These are phyloP conservation scores for Parascotia fuliginaria DNA, from an alignment of 2,888 invertebrate genomes.

Conservation along the genomic window DNA sequence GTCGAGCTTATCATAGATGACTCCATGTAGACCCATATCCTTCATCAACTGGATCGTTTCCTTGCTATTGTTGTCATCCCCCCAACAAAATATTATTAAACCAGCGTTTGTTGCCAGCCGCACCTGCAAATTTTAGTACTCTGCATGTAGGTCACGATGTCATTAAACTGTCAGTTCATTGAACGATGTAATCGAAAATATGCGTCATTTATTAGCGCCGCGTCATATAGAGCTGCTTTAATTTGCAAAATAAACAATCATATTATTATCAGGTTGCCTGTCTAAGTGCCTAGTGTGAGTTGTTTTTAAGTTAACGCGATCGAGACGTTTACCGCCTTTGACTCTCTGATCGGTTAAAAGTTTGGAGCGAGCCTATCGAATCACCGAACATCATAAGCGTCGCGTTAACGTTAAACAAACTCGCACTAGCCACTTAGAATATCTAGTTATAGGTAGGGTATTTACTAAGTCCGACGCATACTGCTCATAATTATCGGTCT, in stretches of 20 bases:
- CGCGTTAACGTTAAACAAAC: too few relatives aligned
- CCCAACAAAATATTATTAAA: constrained; percentile 98
- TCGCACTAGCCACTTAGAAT: too few relatives aligned
- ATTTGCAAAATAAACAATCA: background rate
- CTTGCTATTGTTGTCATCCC: constrained; percentile 96
- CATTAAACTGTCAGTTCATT: constrained; percentile 2
- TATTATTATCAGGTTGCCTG: too few relatives aligned
- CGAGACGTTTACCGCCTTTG: too few relatives aligned
- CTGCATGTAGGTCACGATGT: constrained; percentile 1
- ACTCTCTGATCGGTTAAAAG: too few relatives aligned
- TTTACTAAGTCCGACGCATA: too few relatives aligned
- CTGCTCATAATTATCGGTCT: too few relatives aligned
- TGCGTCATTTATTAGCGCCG: background rate
- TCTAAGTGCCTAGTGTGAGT: too few relatives aligned
- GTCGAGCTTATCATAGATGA: constrained; percentile 98
- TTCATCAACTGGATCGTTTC: constrained; percentile 94
- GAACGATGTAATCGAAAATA: background rate
- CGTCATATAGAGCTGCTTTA: background rate
- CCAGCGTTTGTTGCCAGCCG: constrained; percentile 92
- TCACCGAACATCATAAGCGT: too few relatives aligned
- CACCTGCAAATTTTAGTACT: constrained; percentile 78
- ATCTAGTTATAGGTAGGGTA: too few relatives aligned
- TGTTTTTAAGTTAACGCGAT: too few relatives aligned
- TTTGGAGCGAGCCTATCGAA: too few relatives aligned
- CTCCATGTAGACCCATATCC: constrained; percentile 95